A percentile compares a stretch with the other conserved stretches of the same genome.
phyloP scores from a whole-genome alignment of 2,888 invertebrate species.

The Harpalus rufipes region DNA sequence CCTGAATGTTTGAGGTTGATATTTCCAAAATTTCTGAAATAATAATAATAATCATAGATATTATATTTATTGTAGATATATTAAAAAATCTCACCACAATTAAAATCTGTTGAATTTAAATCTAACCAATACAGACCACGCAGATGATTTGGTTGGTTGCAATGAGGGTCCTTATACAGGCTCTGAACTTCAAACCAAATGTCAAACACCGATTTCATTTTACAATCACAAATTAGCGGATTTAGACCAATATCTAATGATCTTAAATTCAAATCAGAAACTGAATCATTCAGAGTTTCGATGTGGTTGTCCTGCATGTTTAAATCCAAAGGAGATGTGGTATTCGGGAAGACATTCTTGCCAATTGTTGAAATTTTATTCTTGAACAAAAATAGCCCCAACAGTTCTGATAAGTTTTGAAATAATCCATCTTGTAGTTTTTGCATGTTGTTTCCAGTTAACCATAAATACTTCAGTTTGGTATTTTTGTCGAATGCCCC shows the following conservation, averaged over 20 bases:
- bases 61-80: too few species aligned
- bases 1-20: too few species aligned
- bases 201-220: not conserved
- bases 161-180: not conserved
- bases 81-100: not conserved
- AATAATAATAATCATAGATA: too few species aligned
- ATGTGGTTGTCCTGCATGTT: not conserved
- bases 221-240: constrained; percentile 8
- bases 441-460: not conserved
- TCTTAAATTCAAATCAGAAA: not conserved
- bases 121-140: not conserved
- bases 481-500: constrained; percentile 6
- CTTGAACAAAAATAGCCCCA: not conserved
- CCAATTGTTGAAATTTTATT: constrained; percentile 36
- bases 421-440: constrained; percentile 24
- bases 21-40: too few species aligned
- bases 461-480: not conserved
- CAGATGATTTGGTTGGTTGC: not conserved
- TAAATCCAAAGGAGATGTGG: not conserved
- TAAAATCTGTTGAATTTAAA: constrained; percentile 11
- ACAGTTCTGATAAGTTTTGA: not conserved
- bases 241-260: not conserved
- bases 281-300: not conserved
- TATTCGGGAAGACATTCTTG: constrained; percentile 18
- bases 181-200: not conserved